These are phyloP conservation scores for Crocallis elinguaria DNA, from an alignment of 2,888 invertebrate species.

Conservation along the genomic window DNA sequence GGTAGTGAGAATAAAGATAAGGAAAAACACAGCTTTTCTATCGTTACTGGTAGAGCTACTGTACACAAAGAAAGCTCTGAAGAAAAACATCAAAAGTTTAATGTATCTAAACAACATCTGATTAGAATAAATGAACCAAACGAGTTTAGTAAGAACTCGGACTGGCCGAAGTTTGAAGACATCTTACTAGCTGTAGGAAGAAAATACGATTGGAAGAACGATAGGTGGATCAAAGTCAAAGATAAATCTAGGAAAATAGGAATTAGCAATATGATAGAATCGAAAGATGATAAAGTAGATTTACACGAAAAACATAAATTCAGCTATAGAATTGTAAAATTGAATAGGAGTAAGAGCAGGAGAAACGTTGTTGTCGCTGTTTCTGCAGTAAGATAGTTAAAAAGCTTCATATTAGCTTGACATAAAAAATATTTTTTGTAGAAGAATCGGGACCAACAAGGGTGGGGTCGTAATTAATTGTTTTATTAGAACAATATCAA, in stretches of 20 bases:
- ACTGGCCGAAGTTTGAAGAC: constrained; percentile 78
- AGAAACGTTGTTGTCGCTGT: constrained; percentile 77
- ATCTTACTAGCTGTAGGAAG: constrained; percentile 70
- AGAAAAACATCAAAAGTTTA: constrained; percentile 23
- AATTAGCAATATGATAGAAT: constrained; percentile 26
- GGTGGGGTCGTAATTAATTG: constrained; percentile 49
- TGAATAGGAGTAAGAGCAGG: constrained; percentile 74
- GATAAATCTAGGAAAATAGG: constrained; percentile 53
- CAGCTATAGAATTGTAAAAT: constrained; percentile 73
- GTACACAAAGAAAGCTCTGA: constrained; percentile 17
- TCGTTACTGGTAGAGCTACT: constrained; percentile 23
- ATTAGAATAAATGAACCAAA: constrained; percentile 14
- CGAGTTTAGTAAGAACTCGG: neutral
- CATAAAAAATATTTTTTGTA: constrained; percentile 57
- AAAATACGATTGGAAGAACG: constrained; percentile 79
- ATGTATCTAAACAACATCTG: constrained; percentile 18
- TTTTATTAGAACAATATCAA: constrained; percentile 42
- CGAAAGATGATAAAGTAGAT: constrained; percentile 42
- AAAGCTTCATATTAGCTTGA: constrained; percentile 33
- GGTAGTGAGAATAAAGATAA: constrained; percentile 37
- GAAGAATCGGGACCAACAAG: constrained; percentile 71
- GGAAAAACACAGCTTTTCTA: constrained; percentile 36
- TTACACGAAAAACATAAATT: constrained; percentile 72
- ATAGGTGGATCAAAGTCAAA: constrained; percentile 78
- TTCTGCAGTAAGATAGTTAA: constrained; percentile 74